These are phyloP conservation scores for Struthidea cinerea DNA, from an alignment of 2,113 vertebrate genomes.

Conservation along the genomic window DNA sequence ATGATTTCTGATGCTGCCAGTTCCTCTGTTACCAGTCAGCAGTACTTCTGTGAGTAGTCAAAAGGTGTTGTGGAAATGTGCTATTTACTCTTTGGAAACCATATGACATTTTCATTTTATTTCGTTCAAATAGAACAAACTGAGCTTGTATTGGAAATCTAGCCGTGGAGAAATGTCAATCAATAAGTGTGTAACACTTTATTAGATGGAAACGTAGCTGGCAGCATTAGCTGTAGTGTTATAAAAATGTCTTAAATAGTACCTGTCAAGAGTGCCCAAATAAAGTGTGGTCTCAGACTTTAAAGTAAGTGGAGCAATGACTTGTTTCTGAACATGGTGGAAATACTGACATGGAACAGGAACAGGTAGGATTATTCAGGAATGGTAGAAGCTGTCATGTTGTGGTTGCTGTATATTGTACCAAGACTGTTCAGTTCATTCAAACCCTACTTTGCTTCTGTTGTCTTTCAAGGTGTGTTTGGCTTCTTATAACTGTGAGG, in stretches of 20 bases:
- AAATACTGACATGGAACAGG: background rate
- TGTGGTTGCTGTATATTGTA: background rate
- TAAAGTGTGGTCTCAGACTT: background rate
- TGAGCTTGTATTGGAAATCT: conserved; percentile 2
- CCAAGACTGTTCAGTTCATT: background rate
- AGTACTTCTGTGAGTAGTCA: background rate
- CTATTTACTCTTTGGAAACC: conserved; percentile 22
- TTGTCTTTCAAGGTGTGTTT: background rate
- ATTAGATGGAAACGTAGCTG: conserved; percentile 8
- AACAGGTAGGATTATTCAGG: background rate
- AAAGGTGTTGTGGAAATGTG: background rate
- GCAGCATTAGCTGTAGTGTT: background rate
- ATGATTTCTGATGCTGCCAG: background rate
- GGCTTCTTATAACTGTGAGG: background rate
- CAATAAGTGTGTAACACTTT: conserved; percentile 21
- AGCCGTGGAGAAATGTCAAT: conserved; percentile 6
- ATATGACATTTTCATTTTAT: conserved; percentile 27
- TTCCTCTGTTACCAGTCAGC: background rate
- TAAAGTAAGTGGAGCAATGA: background rate
- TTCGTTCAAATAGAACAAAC: conserved; percentile 21
- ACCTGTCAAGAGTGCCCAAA: background rate
- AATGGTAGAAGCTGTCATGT: background rate
- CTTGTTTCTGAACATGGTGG: background rate
- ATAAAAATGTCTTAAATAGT: conserved; percentile 20
- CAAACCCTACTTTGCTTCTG: background rate